Conservation (phyloP, 64 coral and sea anemone genomes). For the Actinia tenebrosa region DNA sequence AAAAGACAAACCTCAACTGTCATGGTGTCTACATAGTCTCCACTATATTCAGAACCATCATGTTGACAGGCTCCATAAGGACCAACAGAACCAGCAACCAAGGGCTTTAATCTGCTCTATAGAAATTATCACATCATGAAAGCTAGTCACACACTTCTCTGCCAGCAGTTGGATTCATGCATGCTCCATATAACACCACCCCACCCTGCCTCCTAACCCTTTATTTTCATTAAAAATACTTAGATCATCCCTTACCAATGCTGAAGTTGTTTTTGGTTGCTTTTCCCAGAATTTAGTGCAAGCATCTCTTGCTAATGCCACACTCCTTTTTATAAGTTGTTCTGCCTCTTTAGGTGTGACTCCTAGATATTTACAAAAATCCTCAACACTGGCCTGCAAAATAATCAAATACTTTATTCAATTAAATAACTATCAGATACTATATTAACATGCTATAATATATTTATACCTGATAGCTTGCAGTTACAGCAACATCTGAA, state of each 20-base stretch:
- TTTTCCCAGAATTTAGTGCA: conserved; percentile 43
- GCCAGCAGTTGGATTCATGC: too few species aligned
- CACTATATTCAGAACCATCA: conserved; percentile 85
- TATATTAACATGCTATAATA: not conserved
- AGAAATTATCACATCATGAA: not conserved
- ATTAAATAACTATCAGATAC: not conserved
- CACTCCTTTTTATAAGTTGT: conserved; percentile 52
- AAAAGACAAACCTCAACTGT: conserved; percentile 46
- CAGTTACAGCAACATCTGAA: conserved; percentile 71
- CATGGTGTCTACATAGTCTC: conserved; percentile 85
- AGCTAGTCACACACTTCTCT: not conserved
- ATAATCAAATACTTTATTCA: not conserved
- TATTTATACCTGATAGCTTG: conserved; percentile 78
- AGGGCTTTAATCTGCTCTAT: conserved; percentile 1
- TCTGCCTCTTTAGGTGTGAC: conserved; percentile 42
- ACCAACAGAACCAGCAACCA: conserved; percentile 76
- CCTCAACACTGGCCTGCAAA: conserved; percentile 69
- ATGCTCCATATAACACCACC: too few species aligned
- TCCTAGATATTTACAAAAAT: conserved; percentile 56
- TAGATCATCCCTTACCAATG: not conserved
- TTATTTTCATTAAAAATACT: too few species aligned
- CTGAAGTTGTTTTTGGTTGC: not conserved
- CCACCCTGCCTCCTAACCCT: too few species aligned
- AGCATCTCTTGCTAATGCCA: conserved; percentile 61
- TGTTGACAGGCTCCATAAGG: conserved; percentile 78